A percentile compares a stretch with the other conserved stretches of the same genome.
These are phyloP conservation scores for Orthonevra nobilis DNA, from an alignment of 2,888 invertebrate species.

Conservation along the genomic window DNA sequence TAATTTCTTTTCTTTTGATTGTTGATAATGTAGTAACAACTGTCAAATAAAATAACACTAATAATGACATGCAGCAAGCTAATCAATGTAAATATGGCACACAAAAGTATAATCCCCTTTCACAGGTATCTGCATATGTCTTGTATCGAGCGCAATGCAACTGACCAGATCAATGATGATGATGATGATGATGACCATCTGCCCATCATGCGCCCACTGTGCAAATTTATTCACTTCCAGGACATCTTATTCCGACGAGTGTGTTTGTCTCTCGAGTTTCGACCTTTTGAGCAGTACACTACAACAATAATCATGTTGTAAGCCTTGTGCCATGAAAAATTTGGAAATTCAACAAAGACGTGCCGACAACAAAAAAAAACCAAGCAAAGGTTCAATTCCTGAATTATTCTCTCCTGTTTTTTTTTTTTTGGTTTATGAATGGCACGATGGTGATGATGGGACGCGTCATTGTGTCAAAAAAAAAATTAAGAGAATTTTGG, in stretches of 20 bases:
- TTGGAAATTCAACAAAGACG: conserved; percentile 1
- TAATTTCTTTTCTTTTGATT: conserved; percentile 6
- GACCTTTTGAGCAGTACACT: conserved; percentile 12
- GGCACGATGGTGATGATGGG: conserved; percentile 10
- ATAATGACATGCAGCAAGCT: conserved; percentile 56
- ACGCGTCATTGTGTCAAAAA: conserved; percentile 15
- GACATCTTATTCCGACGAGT: conserved; percentile 10
- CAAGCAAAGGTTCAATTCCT: no score
- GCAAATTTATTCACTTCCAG: neutral
- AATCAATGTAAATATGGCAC: conserved; percentile 62
- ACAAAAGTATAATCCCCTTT: conserved; percentile 42
- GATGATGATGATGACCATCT: conserved; percentile 39
- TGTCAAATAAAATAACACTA: conserved; percentile 57
- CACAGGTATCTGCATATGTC: conserved; percentile 6
- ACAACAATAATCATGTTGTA: conserved; percentile 20
- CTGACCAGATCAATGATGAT: no score
- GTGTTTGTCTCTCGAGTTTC: no score
- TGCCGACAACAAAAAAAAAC: conserved; percentile 58
- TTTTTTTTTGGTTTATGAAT: neutral
- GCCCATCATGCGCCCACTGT: conserved; percentile 11
- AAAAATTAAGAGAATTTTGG: conserved; percentile 6
- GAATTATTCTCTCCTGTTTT: no score
- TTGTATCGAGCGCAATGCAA: no score
- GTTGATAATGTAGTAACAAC: conserved; percentile 46
- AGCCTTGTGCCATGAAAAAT: conserved; percentile 2